phyloP scores from a whole-genome alignment of 2,888 invertebrate species.

The Bimastos eiseni region DNA sequence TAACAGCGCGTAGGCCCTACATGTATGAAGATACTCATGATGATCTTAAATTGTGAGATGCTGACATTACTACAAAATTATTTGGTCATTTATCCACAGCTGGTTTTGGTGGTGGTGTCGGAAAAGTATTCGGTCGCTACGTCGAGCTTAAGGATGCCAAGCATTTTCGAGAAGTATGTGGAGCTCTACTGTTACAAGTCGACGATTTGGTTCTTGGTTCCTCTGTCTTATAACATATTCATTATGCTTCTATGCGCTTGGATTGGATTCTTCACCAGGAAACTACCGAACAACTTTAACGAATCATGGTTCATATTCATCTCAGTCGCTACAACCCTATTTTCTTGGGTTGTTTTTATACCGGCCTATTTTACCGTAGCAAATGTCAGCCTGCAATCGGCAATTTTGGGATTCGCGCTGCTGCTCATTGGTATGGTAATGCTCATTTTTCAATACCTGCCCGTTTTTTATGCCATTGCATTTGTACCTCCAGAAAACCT shows the following conservation, averaged over 20 bases:
- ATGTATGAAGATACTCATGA: too few species aligned
- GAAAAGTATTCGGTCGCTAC: neutral
- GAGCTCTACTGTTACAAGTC: slow-evolving; percentile 29
- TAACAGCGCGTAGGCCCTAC: too few species aligned
- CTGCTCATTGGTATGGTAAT: slow-evolving; percentile 36
- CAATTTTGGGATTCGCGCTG: slow-evolving; percentile 33
- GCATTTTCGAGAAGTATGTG: neutral
- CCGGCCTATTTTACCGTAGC: slow-evolving; percentile 39
- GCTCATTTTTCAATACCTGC: slow-evolving; percentile 34
- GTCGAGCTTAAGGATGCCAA: neutral
- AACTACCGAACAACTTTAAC: slow-evolving; percentile 42
- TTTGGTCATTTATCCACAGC: neutral
- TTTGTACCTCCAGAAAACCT: slow-evolving; percentile 35
- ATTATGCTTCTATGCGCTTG: slow-evolving; percentile 35
- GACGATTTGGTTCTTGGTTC: slow-evolving; percentile 46
- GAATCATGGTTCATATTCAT: slow-evolving; percentile 43
- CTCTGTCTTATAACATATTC: slow-evolving; percentile 43
- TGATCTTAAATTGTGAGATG: neutral
- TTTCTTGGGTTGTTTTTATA: slow-evolving; percentile 40
- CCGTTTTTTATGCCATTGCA: slow-evolving; percentile 38
- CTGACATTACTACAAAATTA: neutral
- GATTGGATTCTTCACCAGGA: slow-evolving; percentile 38
- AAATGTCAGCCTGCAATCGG: slow-evolving; percentile 32
- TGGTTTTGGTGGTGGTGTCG: neutral
- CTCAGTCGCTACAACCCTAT: slow-evolving; percentile 38